A percentile compares a stretch with the other conserved stretches of the same genome.
These are phyloP conservation scores for Drosophila anceps DNA, from an alignment of 2,888 invertebrate species.

Conservation along the genomic window DNA sequence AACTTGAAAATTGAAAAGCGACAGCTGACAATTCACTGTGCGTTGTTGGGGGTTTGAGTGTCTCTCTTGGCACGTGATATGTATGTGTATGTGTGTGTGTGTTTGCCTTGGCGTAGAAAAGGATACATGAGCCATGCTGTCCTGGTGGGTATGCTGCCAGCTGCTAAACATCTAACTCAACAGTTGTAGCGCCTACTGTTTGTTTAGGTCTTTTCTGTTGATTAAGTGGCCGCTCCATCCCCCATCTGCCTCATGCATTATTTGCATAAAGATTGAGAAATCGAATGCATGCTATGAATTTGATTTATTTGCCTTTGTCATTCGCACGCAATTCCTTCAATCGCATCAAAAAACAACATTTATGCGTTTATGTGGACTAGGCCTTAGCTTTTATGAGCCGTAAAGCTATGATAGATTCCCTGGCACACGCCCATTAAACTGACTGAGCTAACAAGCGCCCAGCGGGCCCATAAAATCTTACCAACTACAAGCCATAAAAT, in stretches of 20 bases:
- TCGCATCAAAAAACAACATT: constrained; percentile 32
- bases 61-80: constrained; percentile 59
- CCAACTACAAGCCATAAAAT: constrained; percentile 33
- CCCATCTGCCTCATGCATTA: constrained; percentile 45
- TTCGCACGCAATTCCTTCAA: constrained; percentile 31
- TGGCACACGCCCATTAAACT: constrained; percentile 59
- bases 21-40: constrained; percentile 40
- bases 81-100: constrained; percentile 30
- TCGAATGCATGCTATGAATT: constrained; percentile 51
- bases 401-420: constrained; percentile 70
- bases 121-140: constrained; percentile 28
- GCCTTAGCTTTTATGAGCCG: constrained; percentile 62
- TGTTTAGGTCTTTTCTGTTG: constrained; percentile 74
- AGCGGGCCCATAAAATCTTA: constrained; percentile 55
- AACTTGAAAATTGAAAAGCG: constrained; percentile 60
- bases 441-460: constrained; percentile 39
- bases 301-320: constrained; percentile 62
- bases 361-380: constrained; percentile 16
- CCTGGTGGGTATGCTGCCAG: constrained; percentile 20
- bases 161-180: constrained; percentile 16
- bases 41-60: constrained; percentile 17
- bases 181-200: constrained; percentile 45
- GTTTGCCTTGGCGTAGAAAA: constrained; percentile 46
- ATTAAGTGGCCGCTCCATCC: constrained; percentile 54
- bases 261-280: constrained; percentile 65